Conservation (phyloP, 2,797 vertebrate species). For the Cossypha polioptera region DNA sequence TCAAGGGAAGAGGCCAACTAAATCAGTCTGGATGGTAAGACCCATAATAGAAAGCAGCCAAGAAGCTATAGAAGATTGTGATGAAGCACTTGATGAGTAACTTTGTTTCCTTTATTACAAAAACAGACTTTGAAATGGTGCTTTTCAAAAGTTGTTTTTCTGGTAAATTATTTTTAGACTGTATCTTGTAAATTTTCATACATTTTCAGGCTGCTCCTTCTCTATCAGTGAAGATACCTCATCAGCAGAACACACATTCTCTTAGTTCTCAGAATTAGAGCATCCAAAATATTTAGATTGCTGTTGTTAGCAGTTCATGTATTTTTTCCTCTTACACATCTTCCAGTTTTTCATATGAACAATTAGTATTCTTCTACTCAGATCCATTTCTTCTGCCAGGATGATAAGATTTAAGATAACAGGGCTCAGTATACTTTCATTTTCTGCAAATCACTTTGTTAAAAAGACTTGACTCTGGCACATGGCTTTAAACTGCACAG, state of each 20-base stretch:
- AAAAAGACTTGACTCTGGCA: slow-evolving; percentile 26
- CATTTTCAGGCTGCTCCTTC: neutral
- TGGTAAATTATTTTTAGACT: slow-evolving; percentile 9
- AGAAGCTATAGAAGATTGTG: slow-evolving; percentile 21
- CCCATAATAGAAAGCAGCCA: neutral
- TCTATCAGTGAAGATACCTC: neutral
- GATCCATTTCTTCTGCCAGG: slow-evolving; percentile 16
- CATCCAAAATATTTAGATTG: neutral
- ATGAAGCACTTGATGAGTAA: slow-evolving; percentile 32
- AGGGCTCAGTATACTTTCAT: neutral
- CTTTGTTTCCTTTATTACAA: slow-evolving; percentile 21
- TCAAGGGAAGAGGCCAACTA: slow-evolving; percentile 36
- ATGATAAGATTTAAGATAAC: neutral
- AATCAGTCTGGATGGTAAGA: slow-evolving; percentile 32
- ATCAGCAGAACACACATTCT: neutral
- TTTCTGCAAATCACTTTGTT: slow-evolving; percentile 17
- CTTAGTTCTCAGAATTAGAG: neutral
- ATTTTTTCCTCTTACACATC: neutral
- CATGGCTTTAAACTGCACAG: neutral
- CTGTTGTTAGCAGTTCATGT: neutral
- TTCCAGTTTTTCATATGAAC: slow-evolving; percentile 9
- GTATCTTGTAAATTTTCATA: neutral
- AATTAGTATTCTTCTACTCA: neutral
- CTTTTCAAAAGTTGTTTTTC: neutral
- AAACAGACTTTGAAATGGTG: slow-evolving; percentile 32